Base-by-base conservation (phyloP, 2,797 vertebrate genomes). In the Champsocephalus esox region DNA sequence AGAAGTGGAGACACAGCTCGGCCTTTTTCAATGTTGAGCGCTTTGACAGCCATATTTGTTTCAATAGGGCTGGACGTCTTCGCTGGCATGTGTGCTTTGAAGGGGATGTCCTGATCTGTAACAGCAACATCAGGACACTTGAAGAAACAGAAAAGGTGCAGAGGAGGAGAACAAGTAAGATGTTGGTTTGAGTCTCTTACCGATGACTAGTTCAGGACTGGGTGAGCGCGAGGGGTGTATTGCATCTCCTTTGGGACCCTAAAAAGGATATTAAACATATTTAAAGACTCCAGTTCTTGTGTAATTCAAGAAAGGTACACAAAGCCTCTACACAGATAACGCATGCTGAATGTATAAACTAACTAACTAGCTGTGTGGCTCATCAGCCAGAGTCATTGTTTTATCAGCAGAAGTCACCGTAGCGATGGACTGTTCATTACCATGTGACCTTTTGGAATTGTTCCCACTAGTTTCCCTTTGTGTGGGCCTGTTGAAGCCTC, bases 1-100 rank as follows among this genome's bases (percentile, higher is more conserved):
- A 93, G 72, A 70, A 93, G 32, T 10, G 90, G 90, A 9, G 91
- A 89, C 12, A 77, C 73, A 56, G 28, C 48, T 14, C 17, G 17
- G 10, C 61, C 50, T n/a, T 79, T 67, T 61, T 66, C 70, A 45
- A 61, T 21, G 0, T 24, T 50, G 10, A 51, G 57, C 48, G 75
- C 17, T 28, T 75, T 49, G 41, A 38, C 16, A 41, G 2, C 69
- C 8, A 3, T 5, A 13, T 46, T 75, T 12, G 51, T 28, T 44
- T 84, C 80, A 73, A 92, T 90, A 3, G 94, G 94, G 55, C 93
- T 95, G 49, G 94, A 95, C 0, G 93, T 95, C 64, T 91, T 92
- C 24, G 92, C 64, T 6, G 92, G 92, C 21, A 41, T 49, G 7
- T 82, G 81, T 1, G 24, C 61, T 84, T 88, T 66, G 49, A 92